phyloP scores from a whole-genome alignment of 2,113 vertebrate species.

The Albula goreensis region DNA sequence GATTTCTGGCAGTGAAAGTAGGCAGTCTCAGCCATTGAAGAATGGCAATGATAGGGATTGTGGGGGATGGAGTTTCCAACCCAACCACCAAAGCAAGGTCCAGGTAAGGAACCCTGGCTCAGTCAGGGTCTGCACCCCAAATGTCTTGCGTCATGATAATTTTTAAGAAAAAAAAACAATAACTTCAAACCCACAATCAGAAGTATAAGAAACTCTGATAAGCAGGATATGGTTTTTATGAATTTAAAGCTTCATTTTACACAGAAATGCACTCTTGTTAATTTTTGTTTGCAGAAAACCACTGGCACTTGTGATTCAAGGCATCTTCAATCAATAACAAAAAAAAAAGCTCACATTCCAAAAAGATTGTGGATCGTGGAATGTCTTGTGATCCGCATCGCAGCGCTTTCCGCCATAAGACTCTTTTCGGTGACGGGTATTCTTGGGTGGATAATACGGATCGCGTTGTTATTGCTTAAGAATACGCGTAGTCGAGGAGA shows the following conservation, averaged over 20 bases:
- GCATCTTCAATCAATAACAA: constrained; percentile 52
- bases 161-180: neutral
- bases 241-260: constrained; percentile 17
- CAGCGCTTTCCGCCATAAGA: constrained; percentile 62
- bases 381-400: constrained; percentile 30
- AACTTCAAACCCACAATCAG: too few species aligned
- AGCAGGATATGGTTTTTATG: neutral
- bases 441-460: constrained; percentile 97
- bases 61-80: constrained; percentile 19
- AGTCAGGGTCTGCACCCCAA: too few species aligned
- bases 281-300: constrained; percentile 58
- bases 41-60: constrained; percentile 9
- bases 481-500: constrained; percentile 97
- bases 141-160: neutral
- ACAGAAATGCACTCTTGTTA: constrained; percentile 52
- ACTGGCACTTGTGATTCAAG: constrained; percentile 45
- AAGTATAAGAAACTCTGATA: neutral
- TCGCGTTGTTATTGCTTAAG: constrained; percentile 98
- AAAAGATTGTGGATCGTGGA: constrained; percentile 42
- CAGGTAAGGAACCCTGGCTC: constrained; percentile 36
- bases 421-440: constrained; percentile 96
- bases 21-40: neutral
- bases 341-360: constrained; percentile 39
- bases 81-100: neutral
- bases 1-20: constrained; percentile 27